Evolutionary conservation across 2,888 invertebrate species (phyloP).

Genomic region (Corythucha ciliata): DNA sequence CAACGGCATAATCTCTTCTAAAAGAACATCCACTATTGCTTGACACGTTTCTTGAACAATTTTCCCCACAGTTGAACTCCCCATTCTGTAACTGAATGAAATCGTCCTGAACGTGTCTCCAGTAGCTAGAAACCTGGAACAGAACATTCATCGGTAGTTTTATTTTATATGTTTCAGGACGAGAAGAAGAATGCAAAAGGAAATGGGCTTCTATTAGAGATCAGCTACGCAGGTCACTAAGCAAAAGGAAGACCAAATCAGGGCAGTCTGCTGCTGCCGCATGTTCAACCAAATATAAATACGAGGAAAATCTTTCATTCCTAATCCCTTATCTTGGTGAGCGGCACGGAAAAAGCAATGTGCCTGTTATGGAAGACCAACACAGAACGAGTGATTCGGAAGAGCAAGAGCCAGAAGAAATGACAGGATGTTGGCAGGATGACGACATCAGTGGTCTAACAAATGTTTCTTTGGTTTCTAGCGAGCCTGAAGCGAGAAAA

Average conservation of each 20-base stretch:
- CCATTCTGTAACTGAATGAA: conserved; percentile 27
- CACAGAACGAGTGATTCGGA: too few relatives aligned
- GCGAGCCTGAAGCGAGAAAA: too few relatives aligned
- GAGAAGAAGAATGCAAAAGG: conserved; percentile 30
- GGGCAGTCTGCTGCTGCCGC: conserved; percentile 33
- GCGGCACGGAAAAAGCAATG: conserved; percentile 30
- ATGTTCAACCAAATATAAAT: conserved; percentile 33
- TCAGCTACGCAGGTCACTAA: conserved; percentile 29
- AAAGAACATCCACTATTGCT: conserved; percentile 24
- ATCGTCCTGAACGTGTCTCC: conserved; percentile 30
- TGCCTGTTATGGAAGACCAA: too few relatives aligned
- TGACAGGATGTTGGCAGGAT: too few relatives aligned
- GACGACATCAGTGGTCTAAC: too few relatives aligned
- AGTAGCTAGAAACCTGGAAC: conserved; percentile 33
- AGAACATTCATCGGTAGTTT: background rate
- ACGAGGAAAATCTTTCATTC: conserved; percentile 33
- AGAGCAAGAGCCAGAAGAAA: too few relatives aligned
- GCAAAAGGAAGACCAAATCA: conserved; percentile 34
- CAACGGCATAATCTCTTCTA: conserved; percentile 30
- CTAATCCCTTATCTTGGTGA: conserved; percentile 34
- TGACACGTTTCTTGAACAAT: conserved; percentile 28
- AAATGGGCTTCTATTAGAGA: conserved; percentile 29
- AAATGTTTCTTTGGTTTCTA: too few relatives aligned
- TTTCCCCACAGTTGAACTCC: conserved; percentile 22
- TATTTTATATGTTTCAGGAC: conserved; percentile 14